Base-by-base conservation (phyloP, 1,140 invertebrate genomes). In the Diabrotica undecimpunctata region DNA sequence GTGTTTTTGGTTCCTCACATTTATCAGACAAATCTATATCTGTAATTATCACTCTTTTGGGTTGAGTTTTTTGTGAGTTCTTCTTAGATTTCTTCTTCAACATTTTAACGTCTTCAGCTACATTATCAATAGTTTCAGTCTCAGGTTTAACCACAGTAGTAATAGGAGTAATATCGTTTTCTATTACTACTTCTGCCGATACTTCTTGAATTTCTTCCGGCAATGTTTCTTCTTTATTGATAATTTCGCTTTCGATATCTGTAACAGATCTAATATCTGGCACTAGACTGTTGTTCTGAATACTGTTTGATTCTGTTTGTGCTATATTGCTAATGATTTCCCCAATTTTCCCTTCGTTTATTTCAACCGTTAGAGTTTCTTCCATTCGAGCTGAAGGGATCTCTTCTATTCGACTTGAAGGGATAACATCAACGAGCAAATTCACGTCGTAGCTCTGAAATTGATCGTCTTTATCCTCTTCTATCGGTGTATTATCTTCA, bases 21-120 rank as follows among this genome's bases (percentile, higher is more conserved):
- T 37, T 54, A 12, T 59, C 64, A 52, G 68, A 67, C 38, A 70
- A 50, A 61, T 74, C 67, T 7, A 74, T 55, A 65, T 76, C 76
- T 4, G 71, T 76, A 46, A 77, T 74, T 12, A 77, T 76, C 0
- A 77, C 69, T 54, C 72, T 65, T 56, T 77, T 77, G 6, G 54
- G 68, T 12, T 54, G 11, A 10, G 62, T 58, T 25, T 72, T 74
- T 41, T 70, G 68, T 7, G 66, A 46, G 2, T 64, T 58, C 51
- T 70, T 74, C 41, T 74, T 75, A 6, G 69, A 62, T 58, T 72
- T 75, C 37, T 75, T 76, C 52, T 70, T 72, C 5, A 14, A 51
- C 51, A 62, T 67, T 37, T 39, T 53, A 8, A 52, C 6, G 14
- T 41, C 2, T 36, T 64, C 58, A 55, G 12, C 7, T 62, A 64